A percentile compares a stretch with the other conserved stretches of the same genome.
Conservation (phyloP, 2,113 vertebrate genomes). For the Sinocyclocheilus maitianheensis region DNA sequence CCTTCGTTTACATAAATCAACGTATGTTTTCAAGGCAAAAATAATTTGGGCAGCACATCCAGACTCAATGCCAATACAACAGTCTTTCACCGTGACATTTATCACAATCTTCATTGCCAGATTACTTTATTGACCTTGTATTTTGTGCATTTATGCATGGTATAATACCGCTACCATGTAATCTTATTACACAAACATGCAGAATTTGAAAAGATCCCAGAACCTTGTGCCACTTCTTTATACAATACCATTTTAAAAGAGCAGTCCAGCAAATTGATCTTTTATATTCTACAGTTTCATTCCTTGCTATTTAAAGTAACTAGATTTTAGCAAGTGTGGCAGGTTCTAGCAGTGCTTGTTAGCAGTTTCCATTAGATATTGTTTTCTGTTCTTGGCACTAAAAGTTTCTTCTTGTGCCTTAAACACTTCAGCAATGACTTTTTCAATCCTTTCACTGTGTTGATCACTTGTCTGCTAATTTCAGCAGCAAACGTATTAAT, state of each 20-base stretch:
- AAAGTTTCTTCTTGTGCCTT: not conserved
- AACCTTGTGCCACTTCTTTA: not conserved
- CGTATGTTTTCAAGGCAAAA: not conserved
- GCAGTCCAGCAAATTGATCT: not conserved
- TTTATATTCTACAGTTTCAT: not conserved
- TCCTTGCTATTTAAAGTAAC: not conserved
- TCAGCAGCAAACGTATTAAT: not conserved
- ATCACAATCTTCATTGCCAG: not conserved
- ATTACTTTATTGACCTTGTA: not conserved
- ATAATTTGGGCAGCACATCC: not conserved
- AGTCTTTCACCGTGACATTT: not conserved
- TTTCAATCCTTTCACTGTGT: not conserved
- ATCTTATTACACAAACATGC: not conserved
- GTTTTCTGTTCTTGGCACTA: not conserved
- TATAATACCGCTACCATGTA: not conserved
- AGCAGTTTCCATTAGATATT: constrained; percentile 6
- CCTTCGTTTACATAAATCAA: not conserved
- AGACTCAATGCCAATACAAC: not conserved
- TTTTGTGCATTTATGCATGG: not conserved
- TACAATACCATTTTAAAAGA: not conserved
- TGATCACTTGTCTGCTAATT: not conserved
- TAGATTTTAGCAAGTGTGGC: not conserved
- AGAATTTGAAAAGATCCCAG: not conserved
- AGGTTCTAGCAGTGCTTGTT: not conserved
- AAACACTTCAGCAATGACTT: not conserved